phyloP scores from a whole-genome alignment of 2,113 vertebrate genomes.

The Deroptyus accipitrinus region DNA sequence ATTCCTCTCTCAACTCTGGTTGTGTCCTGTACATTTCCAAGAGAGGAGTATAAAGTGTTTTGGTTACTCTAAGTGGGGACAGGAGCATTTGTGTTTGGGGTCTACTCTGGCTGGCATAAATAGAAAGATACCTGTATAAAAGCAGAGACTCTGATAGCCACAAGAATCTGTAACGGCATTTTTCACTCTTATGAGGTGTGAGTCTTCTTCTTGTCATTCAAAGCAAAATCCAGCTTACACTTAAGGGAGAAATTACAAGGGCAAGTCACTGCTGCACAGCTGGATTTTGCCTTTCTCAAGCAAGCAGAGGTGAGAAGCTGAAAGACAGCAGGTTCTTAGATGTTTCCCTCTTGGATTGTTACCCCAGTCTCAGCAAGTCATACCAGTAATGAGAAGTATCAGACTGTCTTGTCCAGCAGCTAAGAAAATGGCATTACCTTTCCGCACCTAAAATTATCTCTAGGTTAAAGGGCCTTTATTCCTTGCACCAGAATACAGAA shows the following conservation, averaged over 20 bases:
- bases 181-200: background rate
- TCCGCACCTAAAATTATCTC: background rate
- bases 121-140: background rate
- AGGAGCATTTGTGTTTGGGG: rapidly evolving
- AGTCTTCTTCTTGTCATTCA: background rate
- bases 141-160: background rate
- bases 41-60: background rate
- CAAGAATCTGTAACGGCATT: background rate
- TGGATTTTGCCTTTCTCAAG: background rate
- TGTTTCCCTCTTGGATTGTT: background rate
- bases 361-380: background rate
- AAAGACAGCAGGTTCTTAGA: background rate
- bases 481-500: background rate
- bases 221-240: background rate
- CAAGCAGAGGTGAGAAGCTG: background rate
- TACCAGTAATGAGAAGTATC: background rate
- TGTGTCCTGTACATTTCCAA: background rate
- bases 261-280: background rate
- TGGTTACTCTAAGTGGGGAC: background rate
- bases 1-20: background rate
- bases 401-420: background rate
- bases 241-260: background rate
- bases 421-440: background rate
- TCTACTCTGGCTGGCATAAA: background rate
- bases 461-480: background rate